Base-by-base conservation (phyloP, 2,113 vertebrate genomes). In the Arvicanthis niloticus region DNA sequence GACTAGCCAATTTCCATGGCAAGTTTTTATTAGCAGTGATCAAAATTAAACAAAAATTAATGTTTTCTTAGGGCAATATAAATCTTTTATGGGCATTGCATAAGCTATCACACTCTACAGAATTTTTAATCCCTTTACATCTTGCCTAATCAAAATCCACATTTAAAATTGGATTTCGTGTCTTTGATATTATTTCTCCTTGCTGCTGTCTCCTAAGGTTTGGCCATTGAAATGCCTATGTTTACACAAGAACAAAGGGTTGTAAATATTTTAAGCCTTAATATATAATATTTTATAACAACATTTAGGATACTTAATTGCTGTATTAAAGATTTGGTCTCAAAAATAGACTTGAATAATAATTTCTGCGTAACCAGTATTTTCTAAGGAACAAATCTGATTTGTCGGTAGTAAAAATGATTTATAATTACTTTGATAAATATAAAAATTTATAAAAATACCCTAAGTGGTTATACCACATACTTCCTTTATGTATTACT, bases 361-460 rank as follows among this genome's bases (percentile, higher is more conserved):
- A 26, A 45, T 37, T 91, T 92, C 56, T 60, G 31, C 15, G 92
- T 76, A 85, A 65, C 80, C 62, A 73, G 37, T 45, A 92, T 34
- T 95, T 82, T 93, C 13, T 15, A 90, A 88, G 21, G n/a, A 78
- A 72, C 81, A 86, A 93, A 93, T 91, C 86, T 91, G 40, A 53
- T 72, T 95, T 86, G 87, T 70, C 2, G 0, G 7, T 78, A 73
- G 62, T 89, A 73, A 87, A 93, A 75, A 91, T 93, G 1, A 73
- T 48, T 91, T 62, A 42, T 93, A 65, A 82, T 73, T 91, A 42
- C 22, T 85, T 37, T 51, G 10, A 67, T 65, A 29, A 92, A 94
- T 72, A 29, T 76, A 65, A 42, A 89, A 58, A 91, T 21, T 67
- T 76, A 45, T 2, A 88, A 75, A 16, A 45, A 51, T 51, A n/a